These are phyloP conservation scores for Discoglossus pictus DNA, from an alignment of 2,797 vertebrate species.

Conservation along the genomic window DNA sequence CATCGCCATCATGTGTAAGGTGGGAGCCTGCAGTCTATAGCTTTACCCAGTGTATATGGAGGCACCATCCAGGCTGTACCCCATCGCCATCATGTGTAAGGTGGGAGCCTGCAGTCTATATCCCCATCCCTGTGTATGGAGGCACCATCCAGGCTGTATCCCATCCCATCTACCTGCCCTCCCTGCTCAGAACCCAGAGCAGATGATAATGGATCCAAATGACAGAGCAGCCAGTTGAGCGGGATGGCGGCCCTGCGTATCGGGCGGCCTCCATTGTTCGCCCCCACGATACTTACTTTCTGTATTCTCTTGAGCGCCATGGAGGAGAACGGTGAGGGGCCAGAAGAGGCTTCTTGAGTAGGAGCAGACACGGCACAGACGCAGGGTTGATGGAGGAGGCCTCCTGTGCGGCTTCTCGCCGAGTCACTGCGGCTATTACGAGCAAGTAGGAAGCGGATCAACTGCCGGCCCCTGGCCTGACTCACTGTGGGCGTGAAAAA, in stretches of 20 bases:
- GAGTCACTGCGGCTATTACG: constrained; percentile 35
- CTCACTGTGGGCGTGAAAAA: constrained; percentile 22
- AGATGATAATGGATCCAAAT: neutral
- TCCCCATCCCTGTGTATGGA: too few relatives aligned
- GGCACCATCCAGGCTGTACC: too few relatives aligned
- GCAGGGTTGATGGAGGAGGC: neutral
- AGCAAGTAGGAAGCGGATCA: constrained; percentile 21
- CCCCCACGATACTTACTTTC: constrained; percentile 22
- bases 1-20: too few relatives aligned
- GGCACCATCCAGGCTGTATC: too few relatives aligned
- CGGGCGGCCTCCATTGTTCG: constrained; percentile 40
- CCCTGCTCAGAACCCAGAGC: neutral
- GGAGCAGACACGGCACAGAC: neutral
- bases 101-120: too few relatives aligned
- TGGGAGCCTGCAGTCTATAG: too few relatives aligned
- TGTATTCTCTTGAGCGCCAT: constrained; percentile 50
- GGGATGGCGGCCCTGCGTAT: neutral
- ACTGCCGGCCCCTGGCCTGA: constrained; percentile 29
- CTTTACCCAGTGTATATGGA: too few relatives aligned
- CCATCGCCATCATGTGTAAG: too few relatives aligned
- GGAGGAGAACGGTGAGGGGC: neutral
- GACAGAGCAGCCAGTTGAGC: neutral
- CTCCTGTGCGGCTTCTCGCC: constrained; percentile 14
- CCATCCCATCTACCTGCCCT: too few relatives aligned
- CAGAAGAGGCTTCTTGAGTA: neutral